These are phyloP conservation scores for Caenorhabditis parvicauda DNA, from an alignment of 2,888 invertebrate genomes.

Conservation along the genomic window DNA sequence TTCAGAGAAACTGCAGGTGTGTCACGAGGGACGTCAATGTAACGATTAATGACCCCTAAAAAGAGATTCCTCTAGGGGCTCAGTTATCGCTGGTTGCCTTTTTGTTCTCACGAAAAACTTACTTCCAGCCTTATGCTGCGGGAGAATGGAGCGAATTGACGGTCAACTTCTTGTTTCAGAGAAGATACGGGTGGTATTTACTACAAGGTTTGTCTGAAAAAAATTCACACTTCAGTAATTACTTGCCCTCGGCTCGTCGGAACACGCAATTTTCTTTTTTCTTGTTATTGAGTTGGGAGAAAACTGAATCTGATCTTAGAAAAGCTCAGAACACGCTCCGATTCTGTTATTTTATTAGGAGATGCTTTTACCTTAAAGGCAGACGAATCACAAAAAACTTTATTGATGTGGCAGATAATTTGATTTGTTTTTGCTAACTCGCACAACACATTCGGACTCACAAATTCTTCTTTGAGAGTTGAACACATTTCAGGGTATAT, in stretches of 20 bases:
- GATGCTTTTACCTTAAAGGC: no score
- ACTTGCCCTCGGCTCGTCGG: no score
- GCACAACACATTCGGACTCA: no score
- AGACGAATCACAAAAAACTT: no score
- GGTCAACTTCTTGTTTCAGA: constrained; percentile 55
- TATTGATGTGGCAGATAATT: neutral
- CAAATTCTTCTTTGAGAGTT: no score
- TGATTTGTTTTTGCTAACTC: neutral
- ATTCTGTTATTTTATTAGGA: no score
- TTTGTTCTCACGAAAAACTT: neutral
- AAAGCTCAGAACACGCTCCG: no score
- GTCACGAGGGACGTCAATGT: neutral
- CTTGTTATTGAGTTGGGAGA: no score
- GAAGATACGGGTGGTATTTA: constrained; percentile 62
- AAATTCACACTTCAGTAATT: no score
- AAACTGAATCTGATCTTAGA: no score
- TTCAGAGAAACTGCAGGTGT: constrained; percentile 32
- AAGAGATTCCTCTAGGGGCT: neutral
- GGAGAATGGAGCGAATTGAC: constrained; percentile 62
- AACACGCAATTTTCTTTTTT: neutral
- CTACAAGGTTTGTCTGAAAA: constrained; percentile 48
- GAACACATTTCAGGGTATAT: constrained; percentile 50
- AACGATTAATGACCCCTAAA: no score
- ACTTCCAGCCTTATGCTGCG: constrained; percentile 55
- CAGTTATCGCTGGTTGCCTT: neutral